These are phyloP conservation scores for Siderastrea radians DNA, from an alignment of 92 coral and sea anemone species.

Conservation along the genomic window DNA sequence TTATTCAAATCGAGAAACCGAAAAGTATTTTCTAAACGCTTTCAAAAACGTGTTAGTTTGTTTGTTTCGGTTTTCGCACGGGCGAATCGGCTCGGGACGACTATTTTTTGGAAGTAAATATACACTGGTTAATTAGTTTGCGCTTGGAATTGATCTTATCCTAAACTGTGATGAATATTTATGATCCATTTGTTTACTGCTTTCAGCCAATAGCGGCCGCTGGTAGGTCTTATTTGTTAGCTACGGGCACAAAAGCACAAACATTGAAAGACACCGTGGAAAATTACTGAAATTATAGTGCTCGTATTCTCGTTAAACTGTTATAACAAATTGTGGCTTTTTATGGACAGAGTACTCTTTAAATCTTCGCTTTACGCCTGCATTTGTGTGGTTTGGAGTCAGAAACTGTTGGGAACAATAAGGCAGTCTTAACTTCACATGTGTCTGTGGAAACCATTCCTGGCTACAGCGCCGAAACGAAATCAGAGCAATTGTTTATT, in stretches of 20 bases:
- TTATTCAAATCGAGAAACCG: not conserved
- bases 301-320: not conserved
- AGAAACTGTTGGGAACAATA: not conserved
- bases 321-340: not conserved
- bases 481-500: constrained; percentile 5
- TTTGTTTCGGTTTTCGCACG: not conserved
- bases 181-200: constrained; percentile 39
- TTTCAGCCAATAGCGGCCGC: constrained; percentile 47
- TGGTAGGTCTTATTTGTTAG: constrained; percentile 52
- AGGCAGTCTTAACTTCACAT: not conserved
- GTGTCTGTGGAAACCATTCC: not conserved
- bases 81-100: not conserved
- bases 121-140: constrained; percentile 34
- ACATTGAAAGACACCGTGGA: constrained; percentile 40
- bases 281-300: constrained; percentile 23
- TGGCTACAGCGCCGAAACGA: not conserved
- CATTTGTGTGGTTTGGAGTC: not conserved
- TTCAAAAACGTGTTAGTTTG: not conserved
- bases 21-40: not conserved
- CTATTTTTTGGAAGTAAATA: constrained; percentile 4
- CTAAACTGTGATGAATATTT: constrained; percentile 39
- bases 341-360: not conserved
- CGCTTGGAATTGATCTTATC: constrained; percentile 48
- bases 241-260: constrained; percentile 55
- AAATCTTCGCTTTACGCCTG: not conserved